phyloP scores from a whole-genome alignment of 2,888 invertebrate genomes.

The Erebia palarica region DNA sequence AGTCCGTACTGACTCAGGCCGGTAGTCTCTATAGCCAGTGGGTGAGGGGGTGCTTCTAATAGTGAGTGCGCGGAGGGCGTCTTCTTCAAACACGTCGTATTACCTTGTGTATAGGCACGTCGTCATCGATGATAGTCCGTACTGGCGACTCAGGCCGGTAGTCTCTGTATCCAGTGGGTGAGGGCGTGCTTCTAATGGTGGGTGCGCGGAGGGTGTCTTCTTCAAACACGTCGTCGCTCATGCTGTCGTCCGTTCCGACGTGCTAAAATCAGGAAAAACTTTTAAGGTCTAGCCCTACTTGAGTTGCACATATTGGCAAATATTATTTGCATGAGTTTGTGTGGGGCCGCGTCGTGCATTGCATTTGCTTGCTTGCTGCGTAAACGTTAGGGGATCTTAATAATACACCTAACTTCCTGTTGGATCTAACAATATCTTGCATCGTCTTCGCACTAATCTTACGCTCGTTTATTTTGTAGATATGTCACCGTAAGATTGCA shows the following conservation, averaged over 20 bases:
- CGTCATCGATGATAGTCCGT: constrained; percentile 77
- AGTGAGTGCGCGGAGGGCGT: constrained; percentile 65
- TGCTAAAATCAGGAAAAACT: constrained; percentile 55
- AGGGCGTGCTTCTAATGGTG: constrained; percentile 80
- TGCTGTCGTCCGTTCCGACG: constrained; percentile 87
- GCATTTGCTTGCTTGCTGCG: too few species aligned
- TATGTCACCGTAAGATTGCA: too few species aligned
- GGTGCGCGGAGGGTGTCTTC: constrained; percentile 74
- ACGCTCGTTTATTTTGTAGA: too few species aligned
- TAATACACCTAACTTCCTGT: too few species aligned
- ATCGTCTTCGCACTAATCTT: too few species aligned
- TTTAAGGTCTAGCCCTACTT: too few species aligned
- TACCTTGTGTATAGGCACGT: constrained; percentile 87
- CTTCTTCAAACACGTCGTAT: constrained; percentile 90
- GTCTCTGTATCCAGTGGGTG: constrained; percentile 91
- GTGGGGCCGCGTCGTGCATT: too few species aligned
- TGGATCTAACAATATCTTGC: too few species aligned
- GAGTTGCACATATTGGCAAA: too few species aligned
- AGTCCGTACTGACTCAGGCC: constrained; percentile 85
- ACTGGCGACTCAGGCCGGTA: constrained; percentile 89
- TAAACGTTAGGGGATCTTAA: too few species aligned
- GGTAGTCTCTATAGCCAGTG: constrained; percentile 91
- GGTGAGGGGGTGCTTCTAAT: constrained; percentile 85
- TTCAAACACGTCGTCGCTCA: constrained; percentile 93
- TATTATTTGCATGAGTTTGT: too few species aligned